Evolutionary conservation across 2,888 invertebrate genomes (phyloP), one percentile per base, ranked within the genome.

Genomic region (Drosophila mulleri): DNA sequence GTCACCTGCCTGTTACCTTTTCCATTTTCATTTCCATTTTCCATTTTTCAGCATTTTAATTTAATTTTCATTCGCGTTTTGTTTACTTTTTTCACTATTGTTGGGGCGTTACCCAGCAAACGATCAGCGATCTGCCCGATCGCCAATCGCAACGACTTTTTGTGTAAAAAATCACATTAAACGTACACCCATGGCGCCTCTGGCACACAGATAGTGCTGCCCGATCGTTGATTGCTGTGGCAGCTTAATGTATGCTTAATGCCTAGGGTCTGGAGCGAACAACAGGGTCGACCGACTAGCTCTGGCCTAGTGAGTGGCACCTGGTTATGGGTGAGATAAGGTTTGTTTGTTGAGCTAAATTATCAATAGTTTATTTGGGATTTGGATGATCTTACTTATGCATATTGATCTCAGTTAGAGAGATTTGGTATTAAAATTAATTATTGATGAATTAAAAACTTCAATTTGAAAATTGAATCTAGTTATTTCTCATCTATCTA

Each of bases 121-220:
- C 72, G 64, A 77, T 57, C 78, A 70, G 58, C 42, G 32, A 32
- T 32, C 32, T 11, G 32, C 32, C 32, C 69, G 58, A 76, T 73
- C 67, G 72, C 67, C 53, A 62, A 82, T 86, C 72, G 75, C 63
- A 64, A 39, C 68, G 73, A 72, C 72, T 59, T 67, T 83, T 6
- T 87, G 91, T 90, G 90, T 85, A 90, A 90, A 89, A 91, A 91
- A 90, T 90, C 91, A 91, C 91, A 91, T 91, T 84, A 91, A 91
- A 91, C 88, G 88, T 90, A 85, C 91, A 80, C 86, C 67, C 86
- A 79, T 91, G 86, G 91, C 91, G 84, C 91, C 91, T 91, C 83
- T 78, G 76, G 41, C 67, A 69, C 37, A 62, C 50, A 75, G 83
- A 77, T 84, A 77, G 68, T 53, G 62, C 59, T 66, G 62, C 63